Conservation (phyloP, 64 coral and sea anemone genomes). For the Acropora yongei region DNA sequence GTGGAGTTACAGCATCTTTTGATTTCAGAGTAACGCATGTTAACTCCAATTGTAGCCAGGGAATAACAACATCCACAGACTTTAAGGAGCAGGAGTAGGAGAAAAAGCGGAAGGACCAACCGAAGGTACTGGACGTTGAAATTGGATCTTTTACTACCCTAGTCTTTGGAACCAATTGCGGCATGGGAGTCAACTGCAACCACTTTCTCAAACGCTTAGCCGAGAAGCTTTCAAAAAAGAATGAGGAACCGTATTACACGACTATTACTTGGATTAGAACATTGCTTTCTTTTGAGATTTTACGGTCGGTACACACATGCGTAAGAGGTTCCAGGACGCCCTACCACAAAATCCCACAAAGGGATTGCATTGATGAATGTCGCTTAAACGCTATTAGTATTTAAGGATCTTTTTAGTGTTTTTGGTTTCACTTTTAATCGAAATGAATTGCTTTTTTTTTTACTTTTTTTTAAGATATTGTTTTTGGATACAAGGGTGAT, state of each 20-base stretch:
- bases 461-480: no score
- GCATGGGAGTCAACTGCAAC: neutral
- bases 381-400: neutral
- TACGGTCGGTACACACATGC: neutral
- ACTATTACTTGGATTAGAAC: neutral
- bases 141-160: neutral
- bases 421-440: no score
- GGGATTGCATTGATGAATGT: neutral
- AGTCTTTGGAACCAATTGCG: neutral
- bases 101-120: constrained; percentile 33
- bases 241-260: neutral
- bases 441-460: no score
- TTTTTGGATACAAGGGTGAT: no score
- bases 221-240: neutral
- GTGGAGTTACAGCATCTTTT: constrained; percentile 34
- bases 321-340: neutral
- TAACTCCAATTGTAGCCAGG: constrained; percentile 8
- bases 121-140: constrained; percentile 11
- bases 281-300: neutral
- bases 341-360: neutral
- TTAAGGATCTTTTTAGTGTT: no score
- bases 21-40: constrained; percentile 6
- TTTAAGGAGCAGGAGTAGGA: constrained; percentile 7
- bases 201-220: neutral
- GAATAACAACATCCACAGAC: neutral